phyloP scores from a whole-genome alignment of 2,888 invertebrate genomes.

The Drosophila picticornis region DNA sequence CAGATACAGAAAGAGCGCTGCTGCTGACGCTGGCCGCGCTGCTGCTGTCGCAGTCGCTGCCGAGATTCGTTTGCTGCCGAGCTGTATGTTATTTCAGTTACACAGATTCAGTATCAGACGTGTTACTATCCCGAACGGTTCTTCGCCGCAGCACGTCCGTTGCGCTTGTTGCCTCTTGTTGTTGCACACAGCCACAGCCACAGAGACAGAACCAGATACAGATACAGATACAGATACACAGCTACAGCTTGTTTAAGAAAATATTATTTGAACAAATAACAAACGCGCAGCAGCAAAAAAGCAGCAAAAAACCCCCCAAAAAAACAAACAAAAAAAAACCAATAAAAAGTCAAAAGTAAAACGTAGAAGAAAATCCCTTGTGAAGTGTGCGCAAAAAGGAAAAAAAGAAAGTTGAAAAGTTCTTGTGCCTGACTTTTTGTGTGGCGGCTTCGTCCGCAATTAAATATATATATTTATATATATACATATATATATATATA shows the following conservation, averaged over 20 bases:
- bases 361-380: slow-evolving; percentile 22
- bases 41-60: slow-evolving; percentile 46
- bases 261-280: slow-evolving; percentile 75
- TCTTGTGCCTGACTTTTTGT: slow-evolving; percentile 28
- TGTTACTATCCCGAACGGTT: slow-evolving; percentile 85
- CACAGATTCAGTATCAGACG: slow-evolving; percentile 85
- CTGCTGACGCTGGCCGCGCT: slow-evolving; percentile 2
- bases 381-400: slow-evolving; percentile 52
- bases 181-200: slow-evolving; percentile 47
- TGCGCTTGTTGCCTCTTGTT: slow-evolving; percentile 39
- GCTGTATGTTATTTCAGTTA: slow-evolving; percentile 85
- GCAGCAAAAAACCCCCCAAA: too few relatives aligned
- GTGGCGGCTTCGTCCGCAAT: slow-evolving; percentile 60
- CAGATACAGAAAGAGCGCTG: slow-evolving; percentile 14
- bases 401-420: slow-evolving; percentile 27
- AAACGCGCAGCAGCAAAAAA: slow-evolving; percentile 43
- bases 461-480: neutral
- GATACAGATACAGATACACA: slow-evolving; percentile 15
- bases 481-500: neutral
- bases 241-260: slow-evolving; percentile 72
- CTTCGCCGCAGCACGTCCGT: slow-evolving; percentile 66
- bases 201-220: slow-evolving; percentile 24
- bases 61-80: slow-evolving; percentile 65
- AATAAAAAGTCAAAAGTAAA: neutral
- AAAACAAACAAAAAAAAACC: slow-evolving; percentile 27